Evolutionary conservation across 2,888 invertebrate genomes (phyloP).

Genomic region (Biston betularia): DNA sequence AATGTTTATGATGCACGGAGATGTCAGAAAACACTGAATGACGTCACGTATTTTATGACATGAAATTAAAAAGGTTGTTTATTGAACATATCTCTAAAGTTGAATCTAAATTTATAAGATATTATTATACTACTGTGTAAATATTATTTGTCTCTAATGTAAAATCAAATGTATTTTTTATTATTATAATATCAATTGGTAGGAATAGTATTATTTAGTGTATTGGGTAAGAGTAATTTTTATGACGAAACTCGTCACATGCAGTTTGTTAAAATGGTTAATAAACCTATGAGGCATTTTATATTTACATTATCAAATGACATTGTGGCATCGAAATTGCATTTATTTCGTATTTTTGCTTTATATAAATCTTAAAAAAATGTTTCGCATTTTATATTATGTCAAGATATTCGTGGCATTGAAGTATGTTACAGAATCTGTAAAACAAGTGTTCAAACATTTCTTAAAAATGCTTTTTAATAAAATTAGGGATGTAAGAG

Average conservation of each 20-base stretch:
- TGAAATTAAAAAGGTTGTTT: slow-evolving; percentile 38
- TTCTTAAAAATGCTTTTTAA: background rate
- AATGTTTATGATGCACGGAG: slow-evolving; percentile 18
- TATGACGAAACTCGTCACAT: background rate
- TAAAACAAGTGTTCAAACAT: slow-evolving; percentile 22
- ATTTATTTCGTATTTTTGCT: slow-evolving; percentile 18
- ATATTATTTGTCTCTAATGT: slow-evolving; percentile 37
- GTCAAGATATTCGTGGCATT: slow-evolving; percentile 2
- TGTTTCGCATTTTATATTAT: slow-evolving; percentile 1
- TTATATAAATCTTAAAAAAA: background rate
- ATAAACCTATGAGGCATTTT: slow-evolving; percentile 1
- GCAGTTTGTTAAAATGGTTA: background rate
- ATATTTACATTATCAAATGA: slow-evolving; percentile 5
- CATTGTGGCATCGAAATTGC: slow-evolving; percentile 22
- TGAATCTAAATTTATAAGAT: slow-evolving; percentile 28
- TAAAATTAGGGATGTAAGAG: background rate
- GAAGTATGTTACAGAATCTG: slow-evolving; percentile 1
- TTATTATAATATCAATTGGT: slow-evolving; percentile 33
- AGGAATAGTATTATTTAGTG: slow-evolving; percentile 38
- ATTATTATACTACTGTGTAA: slow-evolving; percentile 14
- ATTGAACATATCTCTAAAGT: slow-evolving; percentile 41
- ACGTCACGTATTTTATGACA: slow-evolving; percentile 8
- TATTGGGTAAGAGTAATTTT: slow-evolving; percentile 5
- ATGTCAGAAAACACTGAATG: slow-evolving; percentile 1
- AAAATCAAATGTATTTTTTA: slow-evolving; percentile 21